Percentiles rank a stretch among this genome's conserved stretches.
These are phyloP conservation scores for Strigops habroptila DNA, from an alignment of 2,113 vertebrate genomes.

Conservation along the genomic window DNA sequence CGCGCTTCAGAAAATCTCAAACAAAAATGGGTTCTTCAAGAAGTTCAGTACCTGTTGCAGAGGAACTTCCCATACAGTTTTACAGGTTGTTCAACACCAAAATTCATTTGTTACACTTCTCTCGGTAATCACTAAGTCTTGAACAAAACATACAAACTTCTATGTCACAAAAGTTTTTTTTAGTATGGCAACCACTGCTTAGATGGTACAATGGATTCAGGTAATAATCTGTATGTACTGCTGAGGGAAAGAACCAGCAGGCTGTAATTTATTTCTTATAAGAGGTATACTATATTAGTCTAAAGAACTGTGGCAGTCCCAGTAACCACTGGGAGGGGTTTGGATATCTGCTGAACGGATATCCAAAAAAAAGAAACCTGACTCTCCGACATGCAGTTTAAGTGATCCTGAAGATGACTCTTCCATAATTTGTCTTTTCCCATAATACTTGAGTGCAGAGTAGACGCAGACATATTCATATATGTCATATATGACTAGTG, in stretches of 20 bases:
- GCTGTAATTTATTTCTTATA: background rate
- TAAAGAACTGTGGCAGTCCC: background rate
- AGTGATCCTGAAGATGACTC: background rate
- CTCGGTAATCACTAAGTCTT: background rate
- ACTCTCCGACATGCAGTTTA: background rate
- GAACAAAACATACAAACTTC: background rate
- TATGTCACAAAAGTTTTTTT: background rate
- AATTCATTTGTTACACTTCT: background rate
- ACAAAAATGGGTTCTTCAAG: background rate
- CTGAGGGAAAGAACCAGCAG: background rate
- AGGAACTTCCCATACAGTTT: background rate
- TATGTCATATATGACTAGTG: too few relatives aligned
- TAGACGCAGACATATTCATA: background rate
- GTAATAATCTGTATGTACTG: background rate
- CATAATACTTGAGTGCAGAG: background rate
- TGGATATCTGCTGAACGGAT: background rate
- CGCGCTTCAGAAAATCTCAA: background rate
- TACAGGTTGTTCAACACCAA: background rate
- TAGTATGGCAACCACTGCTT: background rate
- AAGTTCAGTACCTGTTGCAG: background rate
- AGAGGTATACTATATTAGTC: background rate
- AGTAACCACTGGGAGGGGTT: too few relatives aligned
- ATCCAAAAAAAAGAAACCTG: background rate
- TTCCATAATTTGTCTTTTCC: background rate
- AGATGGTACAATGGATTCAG: background rate